Percentiles rank a stretch among this genome's conserved stretches.
These are phyloP conservation scores for Dipus sagitta DNA, from an alignment of 2,797 vertebrate genomes.

Conservation along the genomic window DNA sequence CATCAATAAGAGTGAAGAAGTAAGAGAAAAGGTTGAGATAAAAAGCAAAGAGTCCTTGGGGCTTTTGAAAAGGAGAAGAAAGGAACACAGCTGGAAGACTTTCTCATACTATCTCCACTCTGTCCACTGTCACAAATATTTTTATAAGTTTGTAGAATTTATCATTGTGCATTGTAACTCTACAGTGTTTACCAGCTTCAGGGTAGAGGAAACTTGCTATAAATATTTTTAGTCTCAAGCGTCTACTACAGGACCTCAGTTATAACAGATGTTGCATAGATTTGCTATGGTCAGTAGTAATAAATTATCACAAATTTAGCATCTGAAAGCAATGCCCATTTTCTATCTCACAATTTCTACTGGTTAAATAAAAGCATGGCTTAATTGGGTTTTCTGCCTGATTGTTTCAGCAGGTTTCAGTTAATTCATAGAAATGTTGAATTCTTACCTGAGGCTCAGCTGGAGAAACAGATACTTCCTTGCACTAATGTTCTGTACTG, in stretches of 20 bases:
- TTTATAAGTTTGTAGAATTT: not conserved
- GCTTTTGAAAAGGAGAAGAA: not conserved
- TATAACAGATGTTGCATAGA: not conserved
- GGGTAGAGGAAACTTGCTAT: not conserved
- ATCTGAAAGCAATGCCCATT: not conserved
- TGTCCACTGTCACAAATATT: not conserved
- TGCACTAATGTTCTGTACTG: not conserved
- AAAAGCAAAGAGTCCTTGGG: not conserved
- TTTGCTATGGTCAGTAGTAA: not conserved
- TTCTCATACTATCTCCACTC: not conserved
- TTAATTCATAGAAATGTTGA: not conserved
- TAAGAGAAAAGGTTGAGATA: not conserved
- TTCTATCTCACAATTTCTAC: not conserved
- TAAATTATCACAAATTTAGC: not conserved
- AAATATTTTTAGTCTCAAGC: not conserved
- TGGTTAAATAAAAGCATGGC: not conserved
- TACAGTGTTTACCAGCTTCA: not conserved
- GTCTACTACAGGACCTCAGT: not conserved
- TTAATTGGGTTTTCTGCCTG: not conserved
- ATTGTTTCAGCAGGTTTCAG: not conserved
- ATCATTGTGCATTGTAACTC: not conserved
- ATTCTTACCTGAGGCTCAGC: not conserved
- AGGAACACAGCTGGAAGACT: not conserved
- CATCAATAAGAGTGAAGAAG: not conserved
- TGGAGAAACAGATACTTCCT: not conserved